Evolutionary conservation across 2,797 vertebrate species (phyloP).

Genomic region (Acanthopagrus latus): DNA sequence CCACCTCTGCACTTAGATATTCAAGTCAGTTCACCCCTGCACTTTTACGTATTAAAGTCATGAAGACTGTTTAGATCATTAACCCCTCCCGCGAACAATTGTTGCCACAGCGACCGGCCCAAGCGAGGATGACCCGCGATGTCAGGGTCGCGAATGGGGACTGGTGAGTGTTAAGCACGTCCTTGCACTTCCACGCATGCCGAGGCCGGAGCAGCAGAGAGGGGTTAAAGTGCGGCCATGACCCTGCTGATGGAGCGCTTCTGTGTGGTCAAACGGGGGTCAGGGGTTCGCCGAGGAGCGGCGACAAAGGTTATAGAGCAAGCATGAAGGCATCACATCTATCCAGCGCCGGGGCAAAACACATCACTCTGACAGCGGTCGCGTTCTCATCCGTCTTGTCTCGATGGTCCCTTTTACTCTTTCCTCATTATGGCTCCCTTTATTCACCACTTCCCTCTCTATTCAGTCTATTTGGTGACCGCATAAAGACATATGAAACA

Average conservation of each 20-base stretch:
- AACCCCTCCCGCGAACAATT: conserved; percentile 15
- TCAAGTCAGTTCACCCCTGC: neutral
- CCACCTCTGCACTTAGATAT: neutral
- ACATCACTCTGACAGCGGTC: conserved; percentile 28
- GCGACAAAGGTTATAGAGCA: conserved; percentile 55
- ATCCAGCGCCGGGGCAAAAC: conserved; percentile 30
- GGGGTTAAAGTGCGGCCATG: conserved; percentile 58
- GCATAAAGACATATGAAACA: conserved; percentile 7
- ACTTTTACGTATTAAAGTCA: conserved; percentile 25
- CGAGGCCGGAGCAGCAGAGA: conserved; percentile 17
- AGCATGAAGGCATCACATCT: conserved; percentile 33
- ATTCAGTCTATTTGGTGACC: neutral
- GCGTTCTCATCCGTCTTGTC: conserved; percentile 25
- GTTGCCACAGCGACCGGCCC: conserved; percentile 14
- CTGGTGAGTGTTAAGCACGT: conserved; percentile 34
- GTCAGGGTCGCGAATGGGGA: conserved; percentile 43
- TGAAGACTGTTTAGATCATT: conserved; percentile 25
- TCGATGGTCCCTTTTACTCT: conserved; percentile 2
- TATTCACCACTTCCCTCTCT: conserved; percentile 2
- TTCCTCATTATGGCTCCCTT: neutral
- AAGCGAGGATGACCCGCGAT: conserved; percentile 34
- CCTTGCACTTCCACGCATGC: conserved; percentile 43
- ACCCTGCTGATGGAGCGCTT: conserved; percentile 73
- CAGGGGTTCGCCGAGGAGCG: conserved; percentile 57
- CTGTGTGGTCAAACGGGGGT: conserved; percentile 77